Evolutionary conservation across 2,888 invertebrate genomes (phyloP).

Genomic region (Frankliniella fusca): DNA sequence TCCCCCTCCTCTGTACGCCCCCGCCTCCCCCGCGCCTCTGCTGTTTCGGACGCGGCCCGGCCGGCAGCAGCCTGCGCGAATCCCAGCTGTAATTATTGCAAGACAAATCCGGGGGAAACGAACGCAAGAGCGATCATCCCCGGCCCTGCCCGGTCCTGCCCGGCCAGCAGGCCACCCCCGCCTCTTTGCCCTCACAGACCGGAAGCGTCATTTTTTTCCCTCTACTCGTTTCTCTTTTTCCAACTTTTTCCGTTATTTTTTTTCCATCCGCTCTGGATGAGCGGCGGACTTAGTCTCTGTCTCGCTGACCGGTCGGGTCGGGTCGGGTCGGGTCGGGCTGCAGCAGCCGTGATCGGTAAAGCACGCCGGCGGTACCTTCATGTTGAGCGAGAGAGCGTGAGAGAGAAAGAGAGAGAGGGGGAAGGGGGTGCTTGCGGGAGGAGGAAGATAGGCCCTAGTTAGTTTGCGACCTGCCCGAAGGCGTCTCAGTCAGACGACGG

Average conservation of each 20-base stretch:
- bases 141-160: not conserved
- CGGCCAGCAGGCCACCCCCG: too few relatives aligned
- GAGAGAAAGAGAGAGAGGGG: conserved; percentile 27
- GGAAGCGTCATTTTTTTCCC: too few relatives aligned
- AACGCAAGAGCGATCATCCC: conserved; percentile 11
- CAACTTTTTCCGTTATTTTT: not conserved
- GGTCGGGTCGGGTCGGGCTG: conserved; percentile 33
- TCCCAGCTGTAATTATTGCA: conserved; percentile 24
- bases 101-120: conserved; percentile 27
- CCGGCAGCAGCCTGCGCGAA: conserved; percentile 18
- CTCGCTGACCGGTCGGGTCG: conserved; percentile 13
- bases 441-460: not conserved
- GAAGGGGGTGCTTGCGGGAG: conserved; percentile 31
- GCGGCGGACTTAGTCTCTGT: conserved; percentile 36
- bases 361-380: conserved; percentile 27
- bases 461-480: not conserved
- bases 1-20: too few relatives aligned
- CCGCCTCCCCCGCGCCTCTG: conserved; percentile 32
- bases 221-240: too few relatives aligned
- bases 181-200: too few relatives aligned
- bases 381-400: conserved; percentile 32
- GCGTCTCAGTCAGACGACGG: not conserved
- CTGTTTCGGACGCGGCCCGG: conserved; percentile 35
- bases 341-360: conserved; percentile 36
- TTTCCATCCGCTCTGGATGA: not conserved